Evolutionary conservation across 37 sponge, comb jelly and placozoan genomes (phyloP).

Genomic region (Beroe forskalii): DNA sequence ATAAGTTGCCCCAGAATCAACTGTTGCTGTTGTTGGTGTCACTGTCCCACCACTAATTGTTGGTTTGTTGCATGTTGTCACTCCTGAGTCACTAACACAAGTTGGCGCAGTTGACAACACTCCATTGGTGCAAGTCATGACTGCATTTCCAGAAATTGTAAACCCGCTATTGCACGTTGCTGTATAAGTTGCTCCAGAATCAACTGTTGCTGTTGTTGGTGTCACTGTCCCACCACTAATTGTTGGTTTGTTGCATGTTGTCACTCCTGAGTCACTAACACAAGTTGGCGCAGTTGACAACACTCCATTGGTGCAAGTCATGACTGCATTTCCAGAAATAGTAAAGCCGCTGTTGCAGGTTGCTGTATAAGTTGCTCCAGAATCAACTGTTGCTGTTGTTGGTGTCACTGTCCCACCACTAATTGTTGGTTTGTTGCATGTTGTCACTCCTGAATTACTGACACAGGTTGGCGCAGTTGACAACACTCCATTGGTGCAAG

Average conservation of each 20-base stretch:
- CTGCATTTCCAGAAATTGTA: neutral
- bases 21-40: neutral
- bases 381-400: neutral
- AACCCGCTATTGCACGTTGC: neutral
- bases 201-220: neutral
- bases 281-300: slow-evolving; percentile 19
- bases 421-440: slow-evolving; percentile 10
- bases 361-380: neutral
- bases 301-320: neutral
- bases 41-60: slow-evolving; percentile 26
- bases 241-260: slow-evolving; percentile 18
- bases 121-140: slow-evolving; percentile 8
- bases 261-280: no score
- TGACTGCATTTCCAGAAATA: neutral
- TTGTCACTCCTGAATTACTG: neutral
- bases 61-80: neutral
- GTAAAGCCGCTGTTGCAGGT: neutral
- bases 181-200: slow-evolving; percentile 2
- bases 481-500: neutral
- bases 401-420: neutral
- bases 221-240: neutral
- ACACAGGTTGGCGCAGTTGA: neutral
- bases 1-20: neutral
- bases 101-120: neutral
- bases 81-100: neutral